phyloP scores from a whole-genome alignment of 2,888 invertebrate genomes.

The Drosophila neonasuta region DNA sequence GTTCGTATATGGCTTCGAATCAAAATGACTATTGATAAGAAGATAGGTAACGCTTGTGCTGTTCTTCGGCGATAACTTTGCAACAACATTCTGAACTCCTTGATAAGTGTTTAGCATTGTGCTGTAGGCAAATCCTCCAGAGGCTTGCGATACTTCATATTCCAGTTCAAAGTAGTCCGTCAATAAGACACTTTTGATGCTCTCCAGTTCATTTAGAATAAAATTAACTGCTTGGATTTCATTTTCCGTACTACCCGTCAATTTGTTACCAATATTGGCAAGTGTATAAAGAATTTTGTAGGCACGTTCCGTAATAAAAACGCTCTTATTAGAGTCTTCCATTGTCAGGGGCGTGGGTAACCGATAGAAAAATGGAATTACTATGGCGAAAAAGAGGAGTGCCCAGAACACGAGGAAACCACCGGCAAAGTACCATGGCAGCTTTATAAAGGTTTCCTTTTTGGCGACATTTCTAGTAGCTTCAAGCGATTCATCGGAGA shows the following conservation, averaged over 20 bases:
- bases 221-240: constrained; percentile 85
- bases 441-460: constrained; percentile 25
- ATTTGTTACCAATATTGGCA: constrained; percentile 51
- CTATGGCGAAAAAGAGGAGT: constrained; percentile 59
- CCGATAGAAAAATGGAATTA: constrained; percentile 53
- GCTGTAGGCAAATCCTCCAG: constrained; percentile 59
- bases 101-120: constrained; percentile 79
- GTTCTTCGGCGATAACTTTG: constrained; percentile 71
- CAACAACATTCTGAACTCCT: constrained; percentile 77
- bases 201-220: constrained; percentile 66
- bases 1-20: constrained; percentile 92
- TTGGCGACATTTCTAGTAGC: constrained; percentile 7
- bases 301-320: constrained; percentile 87
- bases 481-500: constrained; percentile 37
- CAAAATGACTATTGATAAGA: constrained; percentile 93
- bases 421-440: constrained; percentile 69
- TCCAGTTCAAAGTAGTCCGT: constrained; percentile 74
- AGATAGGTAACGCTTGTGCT: constrained; percentile 66
- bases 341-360: constrained; percentile 53
- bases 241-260: constrained; percentile 87
- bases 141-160: constrained; percentile 71
- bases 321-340: constrained; percentile 74
- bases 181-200: constrained; percentile 58
- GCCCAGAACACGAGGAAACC: constrained; percentile 65
- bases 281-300: constrained; percentile 48